A percentile compares a stretch with the other conserved stretches of the same genome.
Evolutionary conservation across 2,113 vertebrate species (phyloP).

Genomic region (Peromyscus polionotus): DNA sequence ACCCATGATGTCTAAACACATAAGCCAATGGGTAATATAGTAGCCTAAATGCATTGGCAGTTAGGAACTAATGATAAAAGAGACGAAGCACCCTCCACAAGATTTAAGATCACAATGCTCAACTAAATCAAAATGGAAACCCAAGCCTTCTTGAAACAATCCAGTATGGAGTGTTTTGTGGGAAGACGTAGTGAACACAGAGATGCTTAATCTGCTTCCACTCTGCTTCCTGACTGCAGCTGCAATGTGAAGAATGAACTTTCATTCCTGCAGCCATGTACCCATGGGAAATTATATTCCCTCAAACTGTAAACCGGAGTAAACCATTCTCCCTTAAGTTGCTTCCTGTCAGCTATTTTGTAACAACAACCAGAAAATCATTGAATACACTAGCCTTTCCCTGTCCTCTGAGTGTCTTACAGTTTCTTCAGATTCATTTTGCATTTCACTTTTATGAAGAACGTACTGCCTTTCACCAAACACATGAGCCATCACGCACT

Average conservation of each 20-base stretch:
- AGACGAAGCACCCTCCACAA: rapidly evolving
- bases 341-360: background rate
- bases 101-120: background rate
- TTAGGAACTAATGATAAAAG: background rate
- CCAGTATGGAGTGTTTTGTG: background rate
- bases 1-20: background rate
- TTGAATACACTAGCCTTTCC: background rate
- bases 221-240: too few relatives aligned
- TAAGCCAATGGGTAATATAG: too few relatives aligned
- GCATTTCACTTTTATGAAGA: background rate
- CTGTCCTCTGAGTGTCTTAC: background rate
- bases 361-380: background rate
- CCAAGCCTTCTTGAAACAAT: too few relatives aligned
- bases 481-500: background rate
- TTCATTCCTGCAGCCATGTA: too few relatives aligned
- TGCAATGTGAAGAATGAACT: background rate
- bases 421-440: background rate
- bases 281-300: too few relatives aligned
- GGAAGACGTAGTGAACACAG: background rate
- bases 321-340: background rate
- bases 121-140: background rate
- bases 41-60: background rate
- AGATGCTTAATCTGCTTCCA: background rate
- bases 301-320: too few relatives aligned
- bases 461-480: background rate